Evolutionary conservation across 92 coral and sea anemone species (phyloP), one percentile per base, ranked within the genome.

Genomic region (Muricea muricata): DNA sequence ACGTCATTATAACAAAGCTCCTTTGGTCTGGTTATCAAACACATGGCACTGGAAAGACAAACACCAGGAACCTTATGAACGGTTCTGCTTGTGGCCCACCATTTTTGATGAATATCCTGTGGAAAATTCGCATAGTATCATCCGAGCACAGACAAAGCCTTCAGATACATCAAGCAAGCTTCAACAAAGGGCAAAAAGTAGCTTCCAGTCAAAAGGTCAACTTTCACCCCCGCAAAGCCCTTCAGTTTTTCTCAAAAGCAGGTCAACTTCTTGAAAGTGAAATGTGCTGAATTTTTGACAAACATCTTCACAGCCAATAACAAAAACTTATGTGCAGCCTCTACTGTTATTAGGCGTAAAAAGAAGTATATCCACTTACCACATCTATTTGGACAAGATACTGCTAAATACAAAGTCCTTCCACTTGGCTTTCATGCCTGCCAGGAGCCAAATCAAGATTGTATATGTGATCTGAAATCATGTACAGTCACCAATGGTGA

Each of bases 11-110:
- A 86, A 86, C 73, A 86, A 85, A 52, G 80, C 86, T 14, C 61
- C 84, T 30, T 58, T 79, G 17, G 86, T 79, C 10, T 92, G 92
- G 92, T 34, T 91, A 26, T 87, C 86, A 61, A 88, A 75, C 75
- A 84, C 83, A 47, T 54, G 39, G 13, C 86, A 88, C 71, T 88
- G 94, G 94, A 82, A 86, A 85, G 66, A 67, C 39, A 21, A 88
- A 34, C 40, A 70, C 6, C n/a, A n/a, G n/a, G n/a, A n/a, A n/a
- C n/a, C 87, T 83, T n/a, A n/a, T n/a, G n/a, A n/a, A n/a, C n/a
- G n/a, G n/a, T n/a, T n/a, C n/a, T n/a, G n/a, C n/a, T n/a, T n/a
- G n/a, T n/a, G n/a, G n/a, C n/a, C n/a, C n/a, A n/a, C n/a, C n/a
- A n/a, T n/a, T n/a, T n/a, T n/a, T n/a, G n/a, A n/a, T n/a, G n/a